These are phyloP conservation scores for Tympanuchus pallidicinctus DNA, from an alignment of 2,113 vertebrate species.

Conservation along the genomic window DNA sequence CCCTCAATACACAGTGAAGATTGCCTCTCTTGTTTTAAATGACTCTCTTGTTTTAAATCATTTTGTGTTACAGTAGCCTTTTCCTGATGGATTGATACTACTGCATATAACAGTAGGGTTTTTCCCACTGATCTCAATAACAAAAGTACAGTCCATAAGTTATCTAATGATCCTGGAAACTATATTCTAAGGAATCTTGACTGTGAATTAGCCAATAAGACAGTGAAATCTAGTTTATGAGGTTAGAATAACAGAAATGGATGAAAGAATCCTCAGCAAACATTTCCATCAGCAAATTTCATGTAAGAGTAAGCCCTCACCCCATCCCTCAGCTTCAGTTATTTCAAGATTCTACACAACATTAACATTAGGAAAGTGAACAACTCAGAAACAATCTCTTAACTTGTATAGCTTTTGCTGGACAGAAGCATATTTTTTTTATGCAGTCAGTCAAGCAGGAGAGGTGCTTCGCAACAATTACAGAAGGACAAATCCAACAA, in stretches of 20 bases:
- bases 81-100: neutral
- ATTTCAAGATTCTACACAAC: neutral
- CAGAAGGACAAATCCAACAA: neutral
- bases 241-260: neutral
- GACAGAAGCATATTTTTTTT: neutral
- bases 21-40: neutral
- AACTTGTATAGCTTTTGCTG: neutral
- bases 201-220: neutral
- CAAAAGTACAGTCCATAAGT: neutral
- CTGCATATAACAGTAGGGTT: neutral
- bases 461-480: neutral
- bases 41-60: too few species aligned
- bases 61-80: neutral
- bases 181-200: conserved; percentile 5
- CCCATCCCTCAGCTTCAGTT: neutral
- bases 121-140: neutral
- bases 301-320: neutral
- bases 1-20: neutral
- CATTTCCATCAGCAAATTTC: neutral
- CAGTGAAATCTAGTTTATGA: neutral
- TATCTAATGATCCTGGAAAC: conserved; percentile 28
- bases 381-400: neutral
- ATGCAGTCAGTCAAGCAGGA: fast-evolving
- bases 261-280: conserved; percentile 8
- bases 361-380: neutral